These are phyloP conservation scores for Phataginus tetradactyla DNA, from an alignment of 2,797 vertebrate genomes.

Conservation along the genomic window DNA sequence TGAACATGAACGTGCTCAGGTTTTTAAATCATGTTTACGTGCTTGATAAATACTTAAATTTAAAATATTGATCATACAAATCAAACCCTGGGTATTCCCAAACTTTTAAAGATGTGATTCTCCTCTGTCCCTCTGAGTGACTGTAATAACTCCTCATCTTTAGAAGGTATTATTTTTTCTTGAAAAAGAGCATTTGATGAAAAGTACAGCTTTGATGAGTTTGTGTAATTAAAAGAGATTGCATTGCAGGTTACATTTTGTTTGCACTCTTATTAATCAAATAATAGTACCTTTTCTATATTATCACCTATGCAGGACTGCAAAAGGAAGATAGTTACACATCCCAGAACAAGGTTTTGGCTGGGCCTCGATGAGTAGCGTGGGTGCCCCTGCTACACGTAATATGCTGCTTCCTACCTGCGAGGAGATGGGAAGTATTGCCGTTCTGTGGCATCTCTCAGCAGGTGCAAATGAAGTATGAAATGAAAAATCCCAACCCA, in stretches of 20 bases:
- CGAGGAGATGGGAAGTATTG: conserved; percentile 82
- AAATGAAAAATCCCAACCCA: conserved; percentile 85
- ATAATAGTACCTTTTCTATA: conserved; percentile 64
- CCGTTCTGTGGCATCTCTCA: conserved; percentile 83
- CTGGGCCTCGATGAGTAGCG: conserved; percentile 60
- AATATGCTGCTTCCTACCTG: conserved; percentile 79
- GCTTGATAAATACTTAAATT: conserved; percentile 44
- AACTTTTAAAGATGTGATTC: background rate
- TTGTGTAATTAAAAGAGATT: conserved; percentile 53
- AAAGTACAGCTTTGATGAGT: conserved; percentile 64
- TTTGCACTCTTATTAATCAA: conserved; percentile 76
- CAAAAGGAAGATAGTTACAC: conserved; percentile 64
- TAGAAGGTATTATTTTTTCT: conserved; percentile 20
- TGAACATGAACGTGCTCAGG: background rate
- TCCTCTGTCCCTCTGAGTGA: background rate
- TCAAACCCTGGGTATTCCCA: background rate
- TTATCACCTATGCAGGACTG: conserved; percentile 68
- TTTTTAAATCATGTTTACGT: conserved; percentile 41
- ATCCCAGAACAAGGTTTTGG: conserved; percentile 66
- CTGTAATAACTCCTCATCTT: conserved; percentile 71
- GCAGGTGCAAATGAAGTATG: conserved; percentile 88
- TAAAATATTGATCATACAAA: conserved; percentile 25
- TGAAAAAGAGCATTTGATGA: conserved; percentile 72
- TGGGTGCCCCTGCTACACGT: conserved; percentile 76
- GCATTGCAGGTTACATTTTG: conserved; percentile 70